phyloP scores from a whole-genome alignment of 1,140 invertebrate species.

The Brachionus asplanchnoidis region DNA sequence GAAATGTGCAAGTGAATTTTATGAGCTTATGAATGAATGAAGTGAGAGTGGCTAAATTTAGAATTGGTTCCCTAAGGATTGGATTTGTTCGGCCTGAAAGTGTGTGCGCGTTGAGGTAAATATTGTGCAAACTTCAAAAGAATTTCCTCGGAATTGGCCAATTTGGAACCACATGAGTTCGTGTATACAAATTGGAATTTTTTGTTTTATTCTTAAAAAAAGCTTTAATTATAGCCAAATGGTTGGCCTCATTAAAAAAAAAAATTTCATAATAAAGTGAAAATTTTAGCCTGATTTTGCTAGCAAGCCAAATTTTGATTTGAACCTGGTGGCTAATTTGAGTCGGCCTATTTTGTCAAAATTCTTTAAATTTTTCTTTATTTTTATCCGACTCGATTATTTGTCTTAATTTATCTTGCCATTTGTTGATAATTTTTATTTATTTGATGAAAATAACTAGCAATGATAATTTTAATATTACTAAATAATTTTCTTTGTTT shows the following conservation, averaged over 20 bases:
- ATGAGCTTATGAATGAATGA: background rate
- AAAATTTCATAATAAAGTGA: background rate
- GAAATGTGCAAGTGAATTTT: background rate
- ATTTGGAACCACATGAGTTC: background rate
- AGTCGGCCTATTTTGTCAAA: background rate
- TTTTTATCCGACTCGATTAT: too few relatives aligned
- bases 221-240: background rate
- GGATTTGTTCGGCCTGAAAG: background rate
- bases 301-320: background rate
- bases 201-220: background rate
- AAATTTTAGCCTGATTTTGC: background rate
- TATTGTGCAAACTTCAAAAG: background rate
- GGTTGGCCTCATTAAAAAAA: background rate
- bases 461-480: too few relatives aligned
- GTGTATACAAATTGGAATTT: background rate
- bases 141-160: background rate
- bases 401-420: too few relatives aligned
- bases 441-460: too few relatives aligned
- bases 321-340: background rate
- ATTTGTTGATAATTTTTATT: too few relatives aligned
- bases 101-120: background rate
- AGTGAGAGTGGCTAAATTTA: constrained; percentile 12
- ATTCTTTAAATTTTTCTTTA: background rate
- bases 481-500: too few relatives aligned
- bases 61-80: background rate